Base-by-base conservation (phyloP, 2,888 invertebrate genomes). In the Xylocampa areola region DNA sequence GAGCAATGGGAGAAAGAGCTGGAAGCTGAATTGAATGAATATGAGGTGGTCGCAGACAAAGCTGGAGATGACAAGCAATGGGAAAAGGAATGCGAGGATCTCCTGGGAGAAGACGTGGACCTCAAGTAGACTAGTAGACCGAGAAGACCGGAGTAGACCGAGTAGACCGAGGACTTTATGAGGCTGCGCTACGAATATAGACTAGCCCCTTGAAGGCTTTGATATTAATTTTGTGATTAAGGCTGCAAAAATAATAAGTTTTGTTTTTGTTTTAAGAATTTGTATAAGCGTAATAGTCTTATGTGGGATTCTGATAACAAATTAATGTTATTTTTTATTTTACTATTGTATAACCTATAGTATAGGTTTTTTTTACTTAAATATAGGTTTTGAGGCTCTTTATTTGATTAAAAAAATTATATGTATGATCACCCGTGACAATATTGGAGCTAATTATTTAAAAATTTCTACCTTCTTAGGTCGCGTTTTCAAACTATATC, bases 1-100 rank as follows among this genome's bases (percentile, higher is more conserved):
- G 97, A 98, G 91, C 98, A 98, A 94, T 98, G 98, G 98, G 99
- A 99, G 94, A 97, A 97, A 87, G 98, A 99, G 92, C 94, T 99
- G 84, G 98, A 98, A 87, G 98, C 98, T 43, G 98, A 99, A 92
- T 95, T 99, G 76, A 98, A 98, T 89, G 98, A 98, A 87, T 99
- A 97, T 90, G 98, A 99, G 92, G 97, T 98, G 76, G 98, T 98
- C 35, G 92, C 92, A 0, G 92, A 90, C 23, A 92, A 91, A 75
- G 81, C 85, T 1, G 83, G 75, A 1, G 91, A 92, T 47, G 95
- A 94, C 68, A 95, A 95, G 59, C 95, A 95, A 69, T 95, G 96
- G 95, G 96, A 96, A 86, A 95, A 95, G 65, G 96, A 96, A 79
- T 96, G 96, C 77, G 95, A 96, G 70, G 95, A 96, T 68, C 93